Percentiles rank a stretch among this genome's conserved stretches.
Conservation (phyloP, 2,888 invertebrate genomes). For the Sinodicranocentrus sp. region DNA sequence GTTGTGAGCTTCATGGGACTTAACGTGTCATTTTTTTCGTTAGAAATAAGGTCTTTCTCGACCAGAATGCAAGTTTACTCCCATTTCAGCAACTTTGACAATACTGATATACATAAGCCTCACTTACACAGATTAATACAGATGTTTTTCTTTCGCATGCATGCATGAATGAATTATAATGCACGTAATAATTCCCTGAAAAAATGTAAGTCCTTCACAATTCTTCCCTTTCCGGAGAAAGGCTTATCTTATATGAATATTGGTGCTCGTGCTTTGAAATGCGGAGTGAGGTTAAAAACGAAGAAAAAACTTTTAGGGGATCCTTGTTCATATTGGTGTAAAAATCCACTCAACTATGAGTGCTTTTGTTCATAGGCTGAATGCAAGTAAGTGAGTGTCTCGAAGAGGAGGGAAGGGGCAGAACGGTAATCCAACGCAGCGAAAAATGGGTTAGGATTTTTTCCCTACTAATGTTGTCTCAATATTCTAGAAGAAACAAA, state of each 20-base stretch:
- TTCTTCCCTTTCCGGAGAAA: conserved; percentile 28
- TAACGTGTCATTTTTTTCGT: conserved; percentile 7
- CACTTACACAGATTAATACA: conserved; percentile 65
- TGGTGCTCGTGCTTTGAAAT: conserved; percentile 23
- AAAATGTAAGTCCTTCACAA: conserved; percentile 36
- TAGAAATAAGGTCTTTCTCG: conserved; percentile 14
- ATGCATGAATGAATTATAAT: conserved; percentile 62
- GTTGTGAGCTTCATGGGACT: conserved; percentile 26
- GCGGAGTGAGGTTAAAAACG: conserved; percentile 19
- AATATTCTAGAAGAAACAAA: neutral
- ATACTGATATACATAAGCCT: conserved; percentile 51
- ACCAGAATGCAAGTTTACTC: conserved; percentile 32
- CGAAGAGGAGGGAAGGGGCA: neutral
- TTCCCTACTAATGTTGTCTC: neutral
- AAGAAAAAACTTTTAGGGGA: conserved; percentile 31
- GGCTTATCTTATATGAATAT: conserved; percentile 21
- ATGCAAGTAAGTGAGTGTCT: neutral
- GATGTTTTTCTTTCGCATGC: conserved; percentile 65
- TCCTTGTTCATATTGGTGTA: conserved; percentile 54
- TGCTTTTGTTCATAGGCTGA: conserved; percentile 21
- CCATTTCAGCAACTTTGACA: conserved; percentile 39
- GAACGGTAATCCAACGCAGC: conserved; percentile 1
- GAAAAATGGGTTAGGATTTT: conserved; percentile 10
- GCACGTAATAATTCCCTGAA: conserved; percentile 59
- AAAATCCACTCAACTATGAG: conserved; percentile 43